phyloP scores from a whole-genome alignment of 2,888 invertebrate genomes.

The Isotomurus palustris region DNA sequence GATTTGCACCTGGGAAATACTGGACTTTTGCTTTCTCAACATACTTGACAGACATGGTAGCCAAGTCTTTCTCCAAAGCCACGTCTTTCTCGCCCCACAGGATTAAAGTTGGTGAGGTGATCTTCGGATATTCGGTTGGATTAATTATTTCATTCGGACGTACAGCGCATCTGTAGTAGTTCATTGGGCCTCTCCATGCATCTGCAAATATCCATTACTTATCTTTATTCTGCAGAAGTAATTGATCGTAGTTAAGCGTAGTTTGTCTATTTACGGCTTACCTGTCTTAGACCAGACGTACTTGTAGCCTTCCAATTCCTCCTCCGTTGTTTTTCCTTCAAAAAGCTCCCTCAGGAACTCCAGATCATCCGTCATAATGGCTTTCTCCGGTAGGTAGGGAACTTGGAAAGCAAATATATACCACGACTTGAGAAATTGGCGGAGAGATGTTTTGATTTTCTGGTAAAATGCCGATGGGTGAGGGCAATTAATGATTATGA shows the following conservation, averaged over 20 bases:
- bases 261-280: slow-evolving; percentile 47
- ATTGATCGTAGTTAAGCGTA: slow-evolving; percentile 24
- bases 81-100: slow-evolving; percentile 54
- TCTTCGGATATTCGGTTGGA: slow-evolving; percentile 18
- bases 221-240: neutral
- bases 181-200: slow-evolving; percentile 56
- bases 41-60: slow-evolving; percentile 50
- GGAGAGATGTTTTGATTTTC: slow-evolving; percentile 45
- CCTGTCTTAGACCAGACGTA: slow-evolving; percentile 58
- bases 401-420: slow-evolving; percentile 51
- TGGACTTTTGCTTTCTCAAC: slow-evolving; percentile 53
- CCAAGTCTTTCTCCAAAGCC: slow-evolving; percentile 35
- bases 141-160: slow-evolving; percentile 4
- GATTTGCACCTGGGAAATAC: slow-evolving; percentile 53
- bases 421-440: slow-evolving; percentile 47
- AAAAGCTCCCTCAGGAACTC: slow-evolving; percentile 50
- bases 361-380: slow-evolving; percentile 53
- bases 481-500: slow-evolving; percentile 53
- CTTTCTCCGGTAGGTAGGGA: slow-evolving; percentile 51
- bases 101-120: slow-evolving; percentile 50
- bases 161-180: slow-evolving; percentile 55
- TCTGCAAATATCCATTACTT: slow-evolving; percentile 50
- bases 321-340: slow-evolving; percentile 49
- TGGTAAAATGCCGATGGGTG: slow-evolving; percentile 50
- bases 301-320: slow-evolving; percentile 59